A percentile compares a stretch with the other conserved stretches of the same genome.
phyloP scores from a whole-genome alignment of 2,797 vertebrate species.

The Mionectes olivaceus region DNA sequence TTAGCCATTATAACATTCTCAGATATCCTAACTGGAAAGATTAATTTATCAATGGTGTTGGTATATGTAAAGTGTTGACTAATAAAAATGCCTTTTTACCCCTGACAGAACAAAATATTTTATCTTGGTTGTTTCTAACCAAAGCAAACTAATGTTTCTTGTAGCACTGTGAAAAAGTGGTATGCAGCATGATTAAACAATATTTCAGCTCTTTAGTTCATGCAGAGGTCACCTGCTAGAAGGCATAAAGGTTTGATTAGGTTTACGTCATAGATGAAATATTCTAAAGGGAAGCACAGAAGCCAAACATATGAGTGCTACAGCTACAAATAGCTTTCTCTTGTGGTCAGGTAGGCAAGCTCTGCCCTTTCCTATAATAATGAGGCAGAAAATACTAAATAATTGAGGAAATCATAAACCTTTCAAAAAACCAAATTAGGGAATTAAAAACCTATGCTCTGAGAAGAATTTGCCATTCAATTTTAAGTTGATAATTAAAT shows the following conservation, averaged over 20 bases:
- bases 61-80: conserved; percentile 15
- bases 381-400: conserved; percentile 65
- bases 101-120: conserved; percentile 74
- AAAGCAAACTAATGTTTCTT: conserved; percentile 79
- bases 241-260: conserved; percentile 86
- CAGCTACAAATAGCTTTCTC: conserved; percentile 77
- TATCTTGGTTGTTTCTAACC: conserved; percentile 71
- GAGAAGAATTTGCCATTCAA: background rate
- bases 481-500: background rate
- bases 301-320: conserved; percentile 73
- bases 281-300: conserved; percentile 80
- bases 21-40: background rate
- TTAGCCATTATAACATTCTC: background rate
- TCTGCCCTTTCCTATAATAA: conserved; percentile 64
- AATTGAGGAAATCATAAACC: conserved; percentile 50
- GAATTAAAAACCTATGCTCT: conserved; percentile 45
- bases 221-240: conserved; percentile 84
- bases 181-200: conserved; percentile 84
- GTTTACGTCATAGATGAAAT: conserved; percentile 84
- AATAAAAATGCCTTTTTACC: conserved; percentile 6
- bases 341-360: conserved; percentile 61
- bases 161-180: conserved; percentile 71
- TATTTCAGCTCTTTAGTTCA: conserved; percentile 88
- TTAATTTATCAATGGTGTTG: background rate
- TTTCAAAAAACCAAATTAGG: conserved; percentile 38